Base-by-base conservation (phyloP, 2,888 invertebrate species). In the Petrophora chlorosata region DNA sequence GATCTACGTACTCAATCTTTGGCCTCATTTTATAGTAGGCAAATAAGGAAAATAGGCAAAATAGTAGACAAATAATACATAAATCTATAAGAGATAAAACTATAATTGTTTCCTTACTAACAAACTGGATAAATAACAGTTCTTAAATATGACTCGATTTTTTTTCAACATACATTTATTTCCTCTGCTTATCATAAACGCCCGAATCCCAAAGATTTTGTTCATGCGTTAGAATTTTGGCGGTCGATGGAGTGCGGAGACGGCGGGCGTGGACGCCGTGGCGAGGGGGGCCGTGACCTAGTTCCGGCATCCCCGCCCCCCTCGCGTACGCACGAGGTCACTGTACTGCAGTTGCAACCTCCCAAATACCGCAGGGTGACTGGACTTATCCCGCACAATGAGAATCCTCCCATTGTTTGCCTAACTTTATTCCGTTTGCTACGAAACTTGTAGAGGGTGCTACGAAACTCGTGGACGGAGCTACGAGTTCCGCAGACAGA, bases 301-400 rank as follows among this genome's bases (percentile, higher is more conserved):
- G 64, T 75, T 82, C 58, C 67, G 35, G 43, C 42, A 51, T 56
- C 62, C 64, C 53, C 59, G 28, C 67, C 76, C 72, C 75, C 61
- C 77, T 78, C 75, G 76, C 76, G 89, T 89, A 88, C 88, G 85
- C 87, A 82, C 81, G 85, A 81, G 89, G 88, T 89, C 88, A 89
- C 76, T 89, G 89, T 85, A 87, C 88, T 90, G 89, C 88, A 89
- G 86, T 79, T 88, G 89, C 87, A 88, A 79, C 73, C 72, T 64
- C 60, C 76, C 73, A 65, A 83, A 80, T 79, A 73, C 85, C 80
- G 87, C 87, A 84, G 78, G 82, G 80, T 82, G 79, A 82, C 69
- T 83, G 79, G 76, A 82, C 85, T 34, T 72, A 64, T 70, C 67
- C 63, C 54, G 15, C 38, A 59, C 61, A 57, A 53, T 56, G 47